These are phyloP conservation scores for Ailuropoda melanoleuca DNA, from an alignment of 2,113 vertebrate species.

Conservation along the genomic window DNA sequence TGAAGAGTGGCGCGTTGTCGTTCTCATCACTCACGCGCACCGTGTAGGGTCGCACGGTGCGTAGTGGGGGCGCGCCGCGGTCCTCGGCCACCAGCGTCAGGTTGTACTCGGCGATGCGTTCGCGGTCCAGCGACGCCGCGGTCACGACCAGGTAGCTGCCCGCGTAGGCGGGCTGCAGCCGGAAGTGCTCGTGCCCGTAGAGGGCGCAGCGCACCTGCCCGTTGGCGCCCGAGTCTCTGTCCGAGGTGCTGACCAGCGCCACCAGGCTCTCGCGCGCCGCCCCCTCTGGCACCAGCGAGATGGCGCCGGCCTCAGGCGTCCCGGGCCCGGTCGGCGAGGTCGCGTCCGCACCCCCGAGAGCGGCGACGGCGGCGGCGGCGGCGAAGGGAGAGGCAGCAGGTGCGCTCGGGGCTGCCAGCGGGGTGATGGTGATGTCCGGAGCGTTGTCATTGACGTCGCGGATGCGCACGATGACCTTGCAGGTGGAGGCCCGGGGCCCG, in stretches of 20 bases:
- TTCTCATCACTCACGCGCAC: conserved; percentile 93
- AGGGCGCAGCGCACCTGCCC: conserved; percentile 94
- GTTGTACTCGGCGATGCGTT: conserved; percentile 94
- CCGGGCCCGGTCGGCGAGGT: conserved; percentile 67
- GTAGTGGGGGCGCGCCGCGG: conserved; percentile 90
- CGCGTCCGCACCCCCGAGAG: conserved; percentile 76
- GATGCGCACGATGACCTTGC: conserved; percentile 92
- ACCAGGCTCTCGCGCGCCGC: conserved; percentile 94
- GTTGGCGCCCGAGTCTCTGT: conserved; percentile 93
- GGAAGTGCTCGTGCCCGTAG: conserved; percentile 93
- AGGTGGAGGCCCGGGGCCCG: conserved; percentile 88
- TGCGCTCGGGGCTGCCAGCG: conserved; percentile 87
- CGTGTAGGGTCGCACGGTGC: conserved; percentile 89
- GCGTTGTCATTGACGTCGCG: conserved; percentile 96
- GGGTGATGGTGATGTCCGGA: conserved; percentile 93
- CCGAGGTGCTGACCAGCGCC: conserved; percentile 94
- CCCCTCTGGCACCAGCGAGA: conserved; percentile 84
- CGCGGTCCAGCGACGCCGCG: conserved; percentile 88
- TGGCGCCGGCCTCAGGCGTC: conserved; percentile 72
- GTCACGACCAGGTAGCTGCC: conserved; percentile 96
- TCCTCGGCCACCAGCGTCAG: conserved; percentile 95
- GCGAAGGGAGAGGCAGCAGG: conserved; percentile 83
- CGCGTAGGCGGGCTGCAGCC: conserved; percentile 93
- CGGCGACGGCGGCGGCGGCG: conserved; percentile 85
- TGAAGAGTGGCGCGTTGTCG: conserved; percentile 92